Evolutionary conservation across 2,888 invertebrate genomes (phyloP).

Genomic region (Bombylius major): DNA sequence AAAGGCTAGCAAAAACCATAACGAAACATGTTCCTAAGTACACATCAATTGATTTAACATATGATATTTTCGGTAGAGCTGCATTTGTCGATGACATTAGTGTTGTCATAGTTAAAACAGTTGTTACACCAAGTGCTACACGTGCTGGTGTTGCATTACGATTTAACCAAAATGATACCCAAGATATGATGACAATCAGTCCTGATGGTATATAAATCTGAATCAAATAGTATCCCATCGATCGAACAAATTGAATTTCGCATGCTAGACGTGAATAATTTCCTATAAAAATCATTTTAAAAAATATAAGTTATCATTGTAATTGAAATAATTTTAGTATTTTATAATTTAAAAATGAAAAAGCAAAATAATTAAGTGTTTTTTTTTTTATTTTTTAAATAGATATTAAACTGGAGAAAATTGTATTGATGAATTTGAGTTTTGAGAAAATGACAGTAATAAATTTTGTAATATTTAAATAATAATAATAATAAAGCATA

Average conservation of each 20-base stretch:
- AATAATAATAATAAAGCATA: too few species aligned
- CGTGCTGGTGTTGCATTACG: conserved; percentile 89
- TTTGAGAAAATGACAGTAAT: too few species aligned
- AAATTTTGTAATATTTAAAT: too few species aligned
- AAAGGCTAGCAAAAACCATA: conserved; percentile 94
- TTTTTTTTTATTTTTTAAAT: too few species aligned
- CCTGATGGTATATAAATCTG: conserved; percentile 97
- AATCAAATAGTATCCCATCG: conserved; percentile 97
- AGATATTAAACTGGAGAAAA: too few species aligned
- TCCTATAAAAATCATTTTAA: conserved; percentile 45
- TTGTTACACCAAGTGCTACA: conserved; percentile 87
- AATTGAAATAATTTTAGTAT: too few species aligned
- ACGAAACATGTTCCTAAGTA: conserved; percentile 97
- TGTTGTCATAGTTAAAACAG: conserved; percentile 95
- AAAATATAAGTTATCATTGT: neutral
- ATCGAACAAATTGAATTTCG: conserved; percentile 92
- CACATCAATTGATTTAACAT: conserved; percentile 95
- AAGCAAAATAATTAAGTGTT: neutral
- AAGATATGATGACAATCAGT: conserved; percentile 92
- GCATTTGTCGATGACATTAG: conserved; percentile 94
- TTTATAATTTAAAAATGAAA: neutral
- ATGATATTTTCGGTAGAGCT: conserved; percentile 93
- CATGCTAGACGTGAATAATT: conserved; percentile 93
- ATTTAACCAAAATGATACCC: conserved; percentile 95
- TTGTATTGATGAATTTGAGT: too few species aligned